Conservation (phyloP, 1,140 invertebrate species). For the Drosophila lacteicornis region DNA sequence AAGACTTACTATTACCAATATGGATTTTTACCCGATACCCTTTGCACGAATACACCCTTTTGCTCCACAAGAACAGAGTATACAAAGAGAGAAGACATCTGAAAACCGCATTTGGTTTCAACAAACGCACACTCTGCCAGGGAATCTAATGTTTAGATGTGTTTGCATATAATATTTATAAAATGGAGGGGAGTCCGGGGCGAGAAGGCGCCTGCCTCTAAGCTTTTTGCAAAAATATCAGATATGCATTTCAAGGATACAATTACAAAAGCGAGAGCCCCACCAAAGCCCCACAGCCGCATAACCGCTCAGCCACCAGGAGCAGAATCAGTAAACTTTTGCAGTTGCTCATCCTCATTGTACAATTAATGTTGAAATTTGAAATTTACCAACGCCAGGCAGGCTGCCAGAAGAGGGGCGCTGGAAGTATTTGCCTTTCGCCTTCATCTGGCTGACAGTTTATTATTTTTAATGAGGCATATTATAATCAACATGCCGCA, state of each 20-base stretch:
- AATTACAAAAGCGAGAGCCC: constrained; percentile 63
- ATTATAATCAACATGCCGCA: constrained; percentile 71
- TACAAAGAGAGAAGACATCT: constrained; percentile 54
- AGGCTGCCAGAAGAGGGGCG: background rate
- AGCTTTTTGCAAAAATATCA: constrained; percentile 75
- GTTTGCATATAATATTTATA: constrained; percentile 63
- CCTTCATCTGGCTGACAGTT: constrained; percentile 76
- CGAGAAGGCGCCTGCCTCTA: constrained; percentile 28
- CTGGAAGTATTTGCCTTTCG: constrained; percentile 58
- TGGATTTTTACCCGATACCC: too few species aligned
- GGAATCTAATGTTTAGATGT: constrained; percentile 55
- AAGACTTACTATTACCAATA: too few species aligned
- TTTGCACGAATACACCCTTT: background rate
- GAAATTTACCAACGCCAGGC: constrained; percentile 38
- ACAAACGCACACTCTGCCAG: constrained; percentile 51
- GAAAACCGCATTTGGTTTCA: constrained; percentile 74
- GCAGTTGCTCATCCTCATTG: constrained; percentile 66
- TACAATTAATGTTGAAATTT: constrained; percentile 78
- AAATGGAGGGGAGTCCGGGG: constrained; percentile 38
- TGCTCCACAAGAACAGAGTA: background rate
- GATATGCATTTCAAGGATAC: constrained; percentile 80
- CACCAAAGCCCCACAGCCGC: constrained; percentile 38
- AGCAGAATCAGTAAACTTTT: constrained; percentile 54
- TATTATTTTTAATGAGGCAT: constrained; percentile 82
- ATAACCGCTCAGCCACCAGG: constrained; percentile 10